A percentile compares a stretch with the other conserved stretches of the same genome.
Conservation (phyloP, 2,797 vertebrate species). For the Chelon labrosus region DNA sequence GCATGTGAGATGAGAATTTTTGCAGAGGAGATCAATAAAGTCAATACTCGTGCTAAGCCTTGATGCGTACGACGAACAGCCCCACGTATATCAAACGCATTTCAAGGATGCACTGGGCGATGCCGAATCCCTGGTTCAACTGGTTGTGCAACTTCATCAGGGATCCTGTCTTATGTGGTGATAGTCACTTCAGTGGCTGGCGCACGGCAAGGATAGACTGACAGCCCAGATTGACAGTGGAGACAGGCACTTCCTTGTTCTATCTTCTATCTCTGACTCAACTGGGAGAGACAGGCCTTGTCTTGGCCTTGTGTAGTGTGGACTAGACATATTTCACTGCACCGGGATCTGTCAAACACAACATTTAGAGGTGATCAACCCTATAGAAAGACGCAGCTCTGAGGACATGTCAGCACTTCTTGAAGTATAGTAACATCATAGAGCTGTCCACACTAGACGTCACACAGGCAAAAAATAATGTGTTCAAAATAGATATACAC, state of each 20-base stretch:
- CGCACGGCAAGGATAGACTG: slow-evolving; percentile 47
- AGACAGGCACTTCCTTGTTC: slow-evolving; percentile 70
- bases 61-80: slow-evolving; percentile 8
- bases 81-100: slow-evolving; percentile 39
- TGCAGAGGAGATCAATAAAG: slow-evolving; percentile 37
- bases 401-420: slow-evolving; percentile 33
- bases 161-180: slow-evolving; percentile 34
- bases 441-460: background rate
- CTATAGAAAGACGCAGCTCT: slow-evolving; percentile 25
- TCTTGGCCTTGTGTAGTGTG: slow-evolving; percentile 58
- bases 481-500: background rate
- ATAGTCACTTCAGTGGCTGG: slow-evolving; percentile 52
- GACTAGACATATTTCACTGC: slow-evolving; percentile 61
- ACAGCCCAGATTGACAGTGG: slow-evolving; percentile 65
- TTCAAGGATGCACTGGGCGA: slow-evolving; percentile 23
- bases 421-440: slow-evolving; percentile 16
- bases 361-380: slow-evolving; percentile 43
- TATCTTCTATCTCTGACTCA: slow-evolving; percentile 50
- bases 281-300: slow-evolving; percentile 57
- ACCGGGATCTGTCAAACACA: slow-evolving; percentile 61
- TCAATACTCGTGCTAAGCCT: slow-evolving; percentile 31
- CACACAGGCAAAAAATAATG: background rate
- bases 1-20: slow-evolving; percentile 24
- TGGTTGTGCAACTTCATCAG: slow-evolving; percentile 38
- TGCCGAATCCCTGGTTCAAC: slow-evolving; percentile 32